Conservation (phyloP, 2,888 invertebrate species). For the Diabrotica balteata region DNA sequence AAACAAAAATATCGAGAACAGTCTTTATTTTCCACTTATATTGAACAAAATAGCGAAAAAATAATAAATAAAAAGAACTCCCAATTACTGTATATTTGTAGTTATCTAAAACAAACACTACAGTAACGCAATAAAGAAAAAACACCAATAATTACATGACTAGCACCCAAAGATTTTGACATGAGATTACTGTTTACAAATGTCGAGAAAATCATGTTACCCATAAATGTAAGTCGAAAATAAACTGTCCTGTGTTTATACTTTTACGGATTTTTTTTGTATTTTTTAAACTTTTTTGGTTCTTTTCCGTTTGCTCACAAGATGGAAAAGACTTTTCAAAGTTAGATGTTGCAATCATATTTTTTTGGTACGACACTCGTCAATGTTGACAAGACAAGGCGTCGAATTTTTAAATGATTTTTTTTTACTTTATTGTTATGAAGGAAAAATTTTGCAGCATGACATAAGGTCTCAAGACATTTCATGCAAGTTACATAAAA, state of each 20-base stretch:
- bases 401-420: slow-evolving; percentile 52
- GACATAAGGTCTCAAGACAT: slow-evolving; percentile 62
- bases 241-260: slow-evolving; percentile 52
- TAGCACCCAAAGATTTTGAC: slow-evolving; percentile 45
- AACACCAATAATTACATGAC: slow-evolving; percentile 44
- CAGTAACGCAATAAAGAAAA: slow-evolving; percentile 25
- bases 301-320: slow-evolving; percentile 47
- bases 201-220: slow-evolving; percentile 27
- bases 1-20: slow-evolving; percentile 43
- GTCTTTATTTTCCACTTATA: slow-evolving; percentile 52
- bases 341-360: slow-evolving; percentile 58
- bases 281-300: slow-evolving; percentile 48
- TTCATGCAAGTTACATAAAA: slow-evolving; percentile 51
- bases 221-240: slow-evolving; percentile 36
- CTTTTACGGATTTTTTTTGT: slow-evolving; percentile 59
- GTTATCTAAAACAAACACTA: slow-evolving; percentile 34
- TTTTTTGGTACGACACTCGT: slow-evolving; percentile 54
- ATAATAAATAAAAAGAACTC: slow-evolving; percentile 41
- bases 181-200: slow-evolving; percentile 36
- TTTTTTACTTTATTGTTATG: slow-evolving; percentile 55
- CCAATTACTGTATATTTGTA: slow-evolving; percentile 41
- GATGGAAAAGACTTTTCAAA: slow-evolving; percentile 60
- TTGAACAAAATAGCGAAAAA: slow-evolving; percentile 44
- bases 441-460: slow-evolving; percentile 58
- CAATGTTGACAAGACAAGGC: slow-evolving; percentile 40